Base-by-base conservation (phyloP, 2,113 vertebrate species). In the Ellobius talpinus region DNA sequence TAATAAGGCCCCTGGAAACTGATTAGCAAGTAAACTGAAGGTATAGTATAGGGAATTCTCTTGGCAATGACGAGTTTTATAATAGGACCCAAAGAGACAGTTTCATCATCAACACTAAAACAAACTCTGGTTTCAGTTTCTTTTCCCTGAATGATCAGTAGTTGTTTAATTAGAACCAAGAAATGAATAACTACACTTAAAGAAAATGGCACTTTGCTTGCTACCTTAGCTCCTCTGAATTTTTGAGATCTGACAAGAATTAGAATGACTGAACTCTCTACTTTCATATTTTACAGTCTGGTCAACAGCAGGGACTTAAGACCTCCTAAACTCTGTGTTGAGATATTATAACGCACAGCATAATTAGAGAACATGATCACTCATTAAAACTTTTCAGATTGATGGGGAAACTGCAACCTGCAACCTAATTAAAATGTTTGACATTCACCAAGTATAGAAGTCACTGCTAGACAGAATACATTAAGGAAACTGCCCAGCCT, bases 1-100 rank as follows among this genome's bases (percentile, higher is more conserved):
- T 97, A 97, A 97, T 93, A 95, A 98, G 91, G 74, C 70, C 97
- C 96, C 66, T 73, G 58, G 97, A 96, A 96, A 97, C 96, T 95
- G 91, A 97, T 97, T 97, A 97, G 65, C 17, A 72, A 77, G 29
- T 6, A 63, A 90, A 55, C 24, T 7, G 1, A 76, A 14, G n/a
- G 29, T 24, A n/a, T 33, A 90, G 7, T 0, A 21, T 23, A 68
- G 90, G 93, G 84, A 95, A 95, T 96, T 96, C 26, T 88, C 16
- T 81, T 55, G 76, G 78, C 42, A 29, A 52, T 7, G 7, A 89
- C 19, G 4, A 96, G 10, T 63, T 93, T 82, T 39, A 0, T 97
- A 97, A 98, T 65, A 96, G 92, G 97, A 96, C 76, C 96, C 96
- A 91, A 45, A 95, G 97, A 97, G 97, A 97, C 52, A 42, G 12